Evolutionary conservation across 2,113 vertebrate genomes (phyloP).

Genomic region (Cryptomyrus ogoouensis): DNA sequence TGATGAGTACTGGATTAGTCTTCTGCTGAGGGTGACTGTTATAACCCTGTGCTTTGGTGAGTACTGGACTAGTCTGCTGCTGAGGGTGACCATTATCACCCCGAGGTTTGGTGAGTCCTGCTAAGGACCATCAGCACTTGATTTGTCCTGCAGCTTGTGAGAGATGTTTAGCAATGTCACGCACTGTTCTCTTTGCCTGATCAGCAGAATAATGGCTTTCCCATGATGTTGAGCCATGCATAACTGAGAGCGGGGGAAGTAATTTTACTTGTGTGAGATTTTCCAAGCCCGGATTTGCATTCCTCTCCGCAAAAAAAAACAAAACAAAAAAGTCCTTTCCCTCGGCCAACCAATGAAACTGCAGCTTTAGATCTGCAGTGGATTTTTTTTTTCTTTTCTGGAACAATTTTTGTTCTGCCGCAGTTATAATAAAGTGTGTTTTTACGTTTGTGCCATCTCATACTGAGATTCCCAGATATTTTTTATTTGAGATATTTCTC

Average conservation of each 20-base stretch:
- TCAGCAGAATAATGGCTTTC: background rate
- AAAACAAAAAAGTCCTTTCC: background rate
- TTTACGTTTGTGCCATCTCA: background rate
- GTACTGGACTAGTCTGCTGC: background rate
- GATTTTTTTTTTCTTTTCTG: background rate
- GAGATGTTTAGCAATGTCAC: background rate
- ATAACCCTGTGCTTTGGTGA: too few relatives aligned
- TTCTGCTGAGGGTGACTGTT: too few relatives aligned
- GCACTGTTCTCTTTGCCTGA: background rate
- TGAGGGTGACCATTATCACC: background rate
- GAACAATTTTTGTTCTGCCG: background rate
- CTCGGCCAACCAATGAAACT: background rate
- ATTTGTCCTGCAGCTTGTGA: background rate
- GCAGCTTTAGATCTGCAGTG: background rate
- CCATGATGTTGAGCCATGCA: background rate
- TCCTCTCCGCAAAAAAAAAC: background rate
- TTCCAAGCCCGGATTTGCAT: background rate
- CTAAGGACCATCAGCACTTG: background rate
- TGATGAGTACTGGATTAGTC: too few relatives aligned
- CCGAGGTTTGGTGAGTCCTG: background rate
- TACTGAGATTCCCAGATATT: background rate
- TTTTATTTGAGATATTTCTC: background rate
- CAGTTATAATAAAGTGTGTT: background rate
- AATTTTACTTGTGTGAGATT: background rate
- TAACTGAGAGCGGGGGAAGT: background rate